A percentile compares a stretch with the other conserved stretches of the same genome.
phyloP scores from a whole-genome alignment of 2,113 vertebrate species.

The Arvicanthis niloticus region DNA sequence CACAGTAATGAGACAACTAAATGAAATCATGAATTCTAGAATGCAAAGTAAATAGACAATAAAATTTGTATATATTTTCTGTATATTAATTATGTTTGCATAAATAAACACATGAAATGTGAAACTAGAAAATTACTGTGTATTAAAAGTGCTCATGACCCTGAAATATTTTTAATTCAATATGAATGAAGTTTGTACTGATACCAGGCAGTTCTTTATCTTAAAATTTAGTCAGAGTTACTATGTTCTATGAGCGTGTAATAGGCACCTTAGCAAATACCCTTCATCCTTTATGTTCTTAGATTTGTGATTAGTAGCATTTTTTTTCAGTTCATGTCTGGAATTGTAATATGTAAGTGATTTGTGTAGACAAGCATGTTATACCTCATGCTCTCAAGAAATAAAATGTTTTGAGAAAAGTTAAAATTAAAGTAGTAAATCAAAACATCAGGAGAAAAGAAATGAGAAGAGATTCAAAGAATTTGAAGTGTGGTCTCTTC shows the following conservation, averaged over 20 bases:
- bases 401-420: background rate
- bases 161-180: background rate
- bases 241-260: background rate
- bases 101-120: background rate
- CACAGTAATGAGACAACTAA: background rate
- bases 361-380: background rate
- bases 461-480: background rate
- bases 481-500: background rate
- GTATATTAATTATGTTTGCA: background rate
- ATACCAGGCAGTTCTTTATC: fast-evolving
- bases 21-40: background rate
- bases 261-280: background rate
- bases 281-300: background rate
- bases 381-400: background rate
- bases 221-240: background rate
- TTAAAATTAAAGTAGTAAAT: background rate
- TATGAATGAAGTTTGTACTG: background rate
- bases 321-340: background rate
- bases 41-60: background rate
- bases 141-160: background rate
- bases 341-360: background rate
- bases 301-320: background rate
- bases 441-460: background rate
- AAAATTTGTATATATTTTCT: background rate
- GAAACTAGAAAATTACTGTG: background rate